These are phyloP conservation scores for Microcebus jonahi DNA, from an alignment of 2,113 vertebrate genomes.

Conservation along the genomic window DNA sequence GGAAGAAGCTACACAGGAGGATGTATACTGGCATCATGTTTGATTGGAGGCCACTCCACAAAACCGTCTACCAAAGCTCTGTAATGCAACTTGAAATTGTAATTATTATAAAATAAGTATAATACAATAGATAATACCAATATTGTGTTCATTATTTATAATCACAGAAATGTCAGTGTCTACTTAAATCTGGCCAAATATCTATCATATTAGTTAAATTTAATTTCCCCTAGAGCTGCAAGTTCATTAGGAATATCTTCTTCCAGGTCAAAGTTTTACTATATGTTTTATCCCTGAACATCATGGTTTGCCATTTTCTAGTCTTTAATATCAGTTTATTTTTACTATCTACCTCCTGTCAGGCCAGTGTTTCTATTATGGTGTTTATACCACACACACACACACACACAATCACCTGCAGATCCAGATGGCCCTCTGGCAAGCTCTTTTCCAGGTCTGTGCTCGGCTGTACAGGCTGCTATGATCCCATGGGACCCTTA, in stretches of 20 bases:
- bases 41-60: neutral
- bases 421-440: neutral
- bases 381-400: neutral
- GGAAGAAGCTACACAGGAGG: neutral
- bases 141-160: neutral
- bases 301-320: neutral
- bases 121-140: neutral
- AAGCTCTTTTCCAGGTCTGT: neutral
- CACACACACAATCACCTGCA: neutral
- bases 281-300: neutral
- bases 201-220: neutral
- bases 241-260: neutral
- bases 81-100: neutral
- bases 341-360: neutral
- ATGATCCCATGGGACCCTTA: neutral
- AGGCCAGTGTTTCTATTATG: neutral
- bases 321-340: neutral
- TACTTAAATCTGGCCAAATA: neutral
- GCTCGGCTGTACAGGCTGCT: neutral
- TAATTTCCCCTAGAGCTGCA: neutral
- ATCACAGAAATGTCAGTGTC: neutral
- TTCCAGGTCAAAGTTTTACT: neutral
- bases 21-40: neutral
- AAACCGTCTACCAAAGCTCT: neutral
- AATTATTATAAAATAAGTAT: neutral